Conservation (phyloP, 2,888 invertebrate genomes). For the Timema podura region DNA sequence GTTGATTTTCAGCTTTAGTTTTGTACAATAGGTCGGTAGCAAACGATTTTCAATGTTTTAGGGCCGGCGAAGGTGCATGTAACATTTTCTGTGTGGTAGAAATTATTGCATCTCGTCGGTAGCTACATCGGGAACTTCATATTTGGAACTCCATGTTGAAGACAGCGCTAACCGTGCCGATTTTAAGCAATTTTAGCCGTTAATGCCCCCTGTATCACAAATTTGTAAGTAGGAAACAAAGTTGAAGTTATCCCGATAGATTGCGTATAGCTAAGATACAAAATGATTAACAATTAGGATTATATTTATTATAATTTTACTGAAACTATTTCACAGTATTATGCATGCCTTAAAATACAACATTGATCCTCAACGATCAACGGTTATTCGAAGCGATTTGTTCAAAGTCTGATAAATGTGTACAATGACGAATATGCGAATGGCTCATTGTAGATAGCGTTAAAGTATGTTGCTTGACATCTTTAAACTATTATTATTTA, state of each 20-base stretch:
- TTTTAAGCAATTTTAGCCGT: slow-evolving; percentile 61
- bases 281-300: background rate
- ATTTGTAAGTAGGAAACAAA: slow-evolving; percentile 35
- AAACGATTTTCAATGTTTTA: background rate
- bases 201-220: slow-evolving; percentile 60
- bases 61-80: slow-evolving; percentile 10
- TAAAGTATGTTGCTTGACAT: too few species aligned
- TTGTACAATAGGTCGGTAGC: background rate
- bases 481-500: too few species aligned
- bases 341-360: too few species aligned
- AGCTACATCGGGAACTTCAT: background rate
- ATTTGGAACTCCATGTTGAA: slow-evolving; percentile 53
- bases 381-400: too few species aligned
- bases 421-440: too few species aligned
- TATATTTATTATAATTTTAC: too few species aligned
- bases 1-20: slow-evolving; percentile 14
- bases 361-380: too few species aligned
- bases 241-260: slow-evolving; percentile 34
- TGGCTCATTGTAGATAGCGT: too few species aligned
- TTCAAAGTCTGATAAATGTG: too few species aligned
- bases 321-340: too few species aligned
- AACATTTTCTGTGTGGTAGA: slow-evolving; percentile 32
- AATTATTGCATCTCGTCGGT: background rate
- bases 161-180: slow-evolving; percentile 67
- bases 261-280: slow-evolving; percentile 32